phyloP scores from a whole-genome alignment of 2,797 vertebrate genomes.

The Antrozous pallidus region DNA sequence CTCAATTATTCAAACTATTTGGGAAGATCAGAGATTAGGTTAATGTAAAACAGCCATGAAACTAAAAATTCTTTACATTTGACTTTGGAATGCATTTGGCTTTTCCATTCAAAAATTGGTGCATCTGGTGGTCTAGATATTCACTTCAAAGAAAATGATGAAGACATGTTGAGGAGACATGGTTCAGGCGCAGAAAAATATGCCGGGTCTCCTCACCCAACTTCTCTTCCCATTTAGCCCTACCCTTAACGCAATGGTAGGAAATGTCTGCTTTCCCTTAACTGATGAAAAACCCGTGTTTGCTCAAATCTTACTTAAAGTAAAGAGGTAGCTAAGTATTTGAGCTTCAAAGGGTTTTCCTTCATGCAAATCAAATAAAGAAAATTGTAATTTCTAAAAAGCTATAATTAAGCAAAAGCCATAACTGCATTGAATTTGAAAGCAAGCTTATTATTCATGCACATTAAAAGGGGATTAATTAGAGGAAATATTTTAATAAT shows the following conservation, averaged over 20 bases:
- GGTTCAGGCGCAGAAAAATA: neutral
- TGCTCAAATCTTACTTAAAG: constrained; percentile 17
- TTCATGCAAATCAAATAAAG: constrained; percentile 26
- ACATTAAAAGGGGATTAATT: no score
- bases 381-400: constrained; percentile 46
- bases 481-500: no score
- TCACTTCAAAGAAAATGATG: constrained; percentile 24
- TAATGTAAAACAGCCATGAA: constrained; percentile 63
- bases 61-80: constrained; percentile 49
- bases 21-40: constrained; percentile 64
- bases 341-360: constrained; percentile 49
- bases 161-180: neutral
- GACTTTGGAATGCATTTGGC: constrained; percentile 52
- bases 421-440: constrained; percentile 46
- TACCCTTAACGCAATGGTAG: neutral
- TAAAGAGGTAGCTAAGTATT: constrained; percentile 6
- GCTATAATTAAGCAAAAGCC: constrained; percentile 29
- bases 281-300: neutral
- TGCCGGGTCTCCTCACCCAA: neutral
- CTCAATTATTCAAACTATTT: constrained; percentile 66
- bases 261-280: constrained; percentile 43
- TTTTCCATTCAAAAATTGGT: constrained; percentile 41
- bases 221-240: neutral
- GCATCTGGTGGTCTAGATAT: constrained; percentile 33
- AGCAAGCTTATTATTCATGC: constrained; percentile 11